Evolutionary conservation across 2,113 vertebrate genomes (phyloP).

Genomic region (Hiodon tergisus): DNA sequence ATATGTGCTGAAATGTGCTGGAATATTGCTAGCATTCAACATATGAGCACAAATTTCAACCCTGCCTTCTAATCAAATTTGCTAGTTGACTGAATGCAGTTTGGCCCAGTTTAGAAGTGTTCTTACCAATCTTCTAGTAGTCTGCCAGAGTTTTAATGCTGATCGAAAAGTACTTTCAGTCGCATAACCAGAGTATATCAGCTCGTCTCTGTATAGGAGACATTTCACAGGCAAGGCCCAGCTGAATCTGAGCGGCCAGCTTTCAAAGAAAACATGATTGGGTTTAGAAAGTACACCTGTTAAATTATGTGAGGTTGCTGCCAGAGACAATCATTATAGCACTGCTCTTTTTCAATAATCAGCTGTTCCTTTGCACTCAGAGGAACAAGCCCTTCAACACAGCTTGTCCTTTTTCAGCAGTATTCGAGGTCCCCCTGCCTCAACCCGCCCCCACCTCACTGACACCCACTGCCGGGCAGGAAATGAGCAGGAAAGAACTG

Average conservation of each 20-base stretch:
- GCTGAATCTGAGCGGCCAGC: no score
- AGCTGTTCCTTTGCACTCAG: neutral
- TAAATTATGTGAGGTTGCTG: neutral
- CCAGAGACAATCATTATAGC: neutral
- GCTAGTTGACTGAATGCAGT: neutral
- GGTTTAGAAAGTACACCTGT: neutral
- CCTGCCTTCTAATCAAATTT: neutral
- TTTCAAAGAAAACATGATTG: neutral
- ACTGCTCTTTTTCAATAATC: constrained; percentile 1
- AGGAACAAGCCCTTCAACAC: neutral
- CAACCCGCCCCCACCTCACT: neutral
- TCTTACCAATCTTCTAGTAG: neutral
- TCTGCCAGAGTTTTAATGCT: neutral
- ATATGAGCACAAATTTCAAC: neutral
- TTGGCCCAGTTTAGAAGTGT: no score
- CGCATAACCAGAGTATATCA: no score
- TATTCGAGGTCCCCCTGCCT: neutral
- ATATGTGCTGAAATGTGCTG: neutral
- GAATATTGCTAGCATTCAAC: neutral
- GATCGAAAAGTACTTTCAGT: no score
- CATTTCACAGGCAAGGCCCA: no score
- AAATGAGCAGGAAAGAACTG: constrained; percentile 14
- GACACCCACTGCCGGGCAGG: neutral
- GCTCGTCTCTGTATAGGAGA: no score
- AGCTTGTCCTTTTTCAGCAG: neutral